A percentile compares a stretch with the other conserved stretches of the same genome.
Conservation (phyloP, 92 coral and sea anemone species). For the Isaurus tuberculatus region DNA sequence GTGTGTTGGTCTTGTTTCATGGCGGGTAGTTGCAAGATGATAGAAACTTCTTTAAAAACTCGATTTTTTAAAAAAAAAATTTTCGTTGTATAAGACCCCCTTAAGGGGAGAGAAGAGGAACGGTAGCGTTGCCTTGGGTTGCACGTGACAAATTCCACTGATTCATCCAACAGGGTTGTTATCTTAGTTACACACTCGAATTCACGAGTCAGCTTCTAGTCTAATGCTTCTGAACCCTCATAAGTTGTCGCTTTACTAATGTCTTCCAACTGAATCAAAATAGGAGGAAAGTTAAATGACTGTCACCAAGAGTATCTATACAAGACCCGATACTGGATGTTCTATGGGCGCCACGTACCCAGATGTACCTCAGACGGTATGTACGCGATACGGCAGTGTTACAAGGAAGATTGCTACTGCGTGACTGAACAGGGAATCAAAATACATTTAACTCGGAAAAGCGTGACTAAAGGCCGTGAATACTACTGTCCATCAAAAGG, state of each 20-base stretch:
- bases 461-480: conserved; percentile 58
- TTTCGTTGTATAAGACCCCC: no score
- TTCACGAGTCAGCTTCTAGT: no score
- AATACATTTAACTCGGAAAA: conserved; percentile 60
- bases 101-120: no score
- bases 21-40: no score
- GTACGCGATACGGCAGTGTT: conserved; percentile 75
- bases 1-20: no score
- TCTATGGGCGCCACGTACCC: conserved; percentile 75
- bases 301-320: conserved; percentile 75
- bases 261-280: neutral
- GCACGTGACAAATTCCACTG: no score
- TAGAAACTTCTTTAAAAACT: no score
- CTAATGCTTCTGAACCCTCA: neutral
- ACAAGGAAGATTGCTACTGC: conserved; percentile 74
- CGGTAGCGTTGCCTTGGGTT: no score
- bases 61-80: no score
- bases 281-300: conserved; percentile 62
- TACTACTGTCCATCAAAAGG: conserved; percentile 40
- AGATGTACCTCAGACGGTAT: conserved; percentile 76
- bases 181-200: no score
- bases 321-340: conserved; percentile 78
- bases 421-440: conserved; percentile 78
- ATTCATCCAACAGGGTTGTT: no score
- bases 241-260: neutral